Conservation (phyloP, 2,888 invertebrate genomes). For the Habrosyne pyritoides region DNA sequence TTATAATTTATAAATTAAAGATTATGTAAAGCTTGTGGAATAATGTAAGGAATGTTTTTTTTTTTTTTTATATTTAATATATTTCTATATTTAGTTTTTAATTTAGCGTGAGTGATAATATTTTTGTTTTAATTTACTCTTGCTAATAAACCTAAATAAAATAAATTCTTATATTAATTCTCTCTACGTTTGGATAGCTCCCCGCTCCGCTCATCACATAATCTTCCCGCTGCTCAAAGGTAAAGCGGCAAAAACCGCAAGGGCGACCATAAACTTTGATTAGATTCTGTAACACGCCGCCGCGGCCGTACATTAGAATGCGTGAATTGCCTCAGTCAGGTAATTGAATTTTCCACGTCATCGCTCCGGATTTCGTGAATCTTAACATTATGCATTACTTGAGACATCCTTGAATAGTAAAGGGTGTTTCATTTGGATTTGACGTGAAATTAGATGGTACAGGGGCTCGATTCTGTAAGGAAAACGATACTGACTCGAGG, state of each 20-base stretch:
- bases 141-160: no score
- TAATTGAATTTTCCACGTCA: slow-evolving; percentile 82
- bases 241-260: slow-evolving; percentile 72
- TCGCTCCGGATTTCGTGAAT: slow-evolving; percentile 62
- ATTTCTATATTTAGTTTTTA: no score
- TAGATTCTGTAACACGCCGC: slow-evolving; percentile 71
- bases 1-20: no score
- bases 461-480: no score
- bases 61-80: no score
- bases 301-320: slow-evolving; percentile 75
- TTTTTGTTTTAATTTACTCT: no score
- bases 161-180: no score
- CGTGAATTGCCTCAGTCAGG: slow-evolving; percentile 69
- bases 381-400: slow-evolving; percentile 53
- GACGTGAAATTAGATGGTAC: neutral
- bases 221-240: slow-evolving; percentile 45
- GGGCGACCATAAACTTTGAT: slow-evolving; percentile 81
- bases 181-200: slow-evolving; percentile 10
- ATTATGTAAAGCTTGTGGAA: no score
- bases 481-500: no score
- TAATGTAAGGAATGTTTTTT: no score
- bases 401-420: slow-evolving; percentile 8
- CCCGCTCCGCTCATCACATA: slow-evolving; percentile 37
- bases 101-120: no score
- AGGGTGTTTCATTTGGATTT: neutral